Evolutionary conservation across 1,140 invertebrate species (phyloP).

Genomic region (Drosophila nannoptera): DNA sequence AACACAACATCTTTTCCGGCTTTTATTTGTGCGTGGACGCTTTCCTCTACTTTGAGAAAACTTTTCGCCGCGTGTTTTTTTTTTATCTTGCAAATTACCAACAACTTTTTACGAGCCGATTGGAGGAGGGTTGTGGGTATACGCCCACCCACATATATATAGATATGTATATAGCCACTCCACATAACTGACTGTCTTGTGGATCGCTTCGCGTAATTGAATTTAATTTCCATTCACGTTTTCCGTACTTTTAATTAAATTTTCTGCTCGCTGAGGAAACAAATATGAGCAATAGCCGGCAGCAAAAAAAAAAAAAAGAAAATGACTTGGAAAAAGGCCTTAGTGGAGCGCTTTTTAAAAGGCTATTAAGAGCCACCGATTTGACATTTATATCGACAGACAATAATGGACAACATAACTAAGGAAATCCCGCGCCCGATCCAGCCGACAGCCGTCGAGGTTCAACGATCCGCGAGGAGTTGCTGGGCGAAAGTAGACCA

Average conservation of each 20-base stretch:
- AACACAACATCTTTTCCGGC: constrained; percentile 58
- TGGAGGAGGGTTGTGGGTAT: constrained; percentile 35
- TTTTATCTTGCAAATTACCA: constrained; percentile 72
- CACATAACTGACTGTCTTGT: constrained; percentile 35
- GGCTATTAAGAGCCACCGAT: constrained; percentile 61
- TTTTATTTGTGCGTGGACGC: constrained; percentile 21
- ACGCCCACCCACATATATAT: background rate
- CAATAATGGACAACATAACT: constrained; percentile 78
- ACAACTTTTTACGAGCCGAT: constrained; percentile 75
- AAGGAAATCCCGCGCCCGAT: constrained; percentile 28
- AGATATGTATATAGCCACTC: constrained; percentile 7
- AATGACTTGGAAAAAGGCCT: too few species aligned
- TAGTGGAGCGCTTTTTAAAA: constrained; percentile 53
- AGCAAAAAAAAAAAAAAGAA: constrained; percentile 36
- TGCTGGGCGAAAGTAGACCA: background rate
- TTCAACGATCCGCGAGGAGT: constrained; percentile 48
- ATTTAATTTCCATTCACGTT: constrained; percentile 49
- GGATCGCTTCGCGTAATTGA: constrained; percentile 51
- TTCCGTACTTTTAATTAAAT: constrained; percentile 62
- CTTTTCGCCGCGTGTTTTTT: constrained; percentile 78
- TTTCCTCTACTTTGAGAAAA: constrained; percentile 51
- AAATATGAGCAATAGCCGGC: constrained; percentile 33
- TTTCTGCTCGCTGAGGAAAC: constrained; percentile 16
- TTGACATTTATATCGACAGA: constrained; percentile 79
- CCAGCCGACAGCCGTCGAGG: background rate